Conservation (phyloP, 35 echinoderm and acorn worm genomes). For the Holothuria glaberrima region DNA sequence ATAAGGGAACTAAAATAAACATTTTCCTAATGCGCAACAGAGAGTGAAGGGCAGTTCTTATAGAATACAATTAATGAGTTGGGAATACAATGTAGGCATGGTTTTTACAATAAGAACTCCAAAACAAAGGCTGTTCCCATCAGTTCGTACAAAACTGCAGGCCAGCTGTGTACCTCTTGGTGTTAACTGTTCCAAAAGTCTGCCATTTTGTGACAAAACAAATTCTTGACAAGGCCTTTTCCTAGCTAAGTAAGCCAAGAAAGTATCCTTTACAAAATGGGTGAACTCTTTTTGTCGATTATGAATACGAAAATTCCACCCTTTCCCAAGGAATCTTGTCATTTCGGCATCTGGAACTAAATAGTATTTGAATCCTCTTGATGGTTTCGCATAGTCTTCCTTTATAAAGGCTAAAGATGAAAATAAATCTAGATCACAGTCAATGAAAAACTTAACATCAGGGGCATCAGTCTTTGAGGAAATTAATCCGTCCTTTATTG, state of each 20-base stretch:
- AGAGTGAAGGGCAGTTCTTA: no score
- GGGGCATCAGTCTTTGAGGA: background rate
- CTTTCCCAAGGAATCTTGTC: background rate
- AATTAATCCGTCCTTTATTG: background rate
- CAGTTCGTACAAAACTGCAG: background rate
- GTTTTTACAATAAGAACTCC: no score
- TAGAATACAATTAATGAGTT: background rate
- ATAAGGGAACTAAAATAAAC: background rate
- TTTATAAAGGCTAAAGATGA: background rate
- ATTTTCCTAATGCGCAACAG: background rate
- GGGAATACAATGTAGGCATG: no score
- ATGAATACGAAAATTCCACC: background rate
- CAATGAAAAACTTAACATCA: background rate
- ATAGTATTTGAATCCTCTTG: no score
- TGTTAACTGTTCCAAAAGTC: background rate
- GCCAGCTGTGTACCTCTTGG: background rate
- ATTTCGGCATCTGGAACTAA: background rate
- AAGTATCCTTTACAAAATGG: background rate
- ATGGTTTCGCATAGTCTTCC: background rate
- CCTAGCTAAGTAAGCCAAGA: background rate
- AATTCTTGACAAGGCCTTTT: background rate
- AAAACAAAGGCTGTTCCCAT: background rate
- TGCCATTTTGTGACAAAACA: background rate
- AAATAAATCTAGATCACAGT: background rate
- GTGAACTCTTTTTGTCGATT: background rate